Evolutionary conservation across 2,113 vertebrate genomes (phyloP).

Genomic region (Esox niger): DNA sequence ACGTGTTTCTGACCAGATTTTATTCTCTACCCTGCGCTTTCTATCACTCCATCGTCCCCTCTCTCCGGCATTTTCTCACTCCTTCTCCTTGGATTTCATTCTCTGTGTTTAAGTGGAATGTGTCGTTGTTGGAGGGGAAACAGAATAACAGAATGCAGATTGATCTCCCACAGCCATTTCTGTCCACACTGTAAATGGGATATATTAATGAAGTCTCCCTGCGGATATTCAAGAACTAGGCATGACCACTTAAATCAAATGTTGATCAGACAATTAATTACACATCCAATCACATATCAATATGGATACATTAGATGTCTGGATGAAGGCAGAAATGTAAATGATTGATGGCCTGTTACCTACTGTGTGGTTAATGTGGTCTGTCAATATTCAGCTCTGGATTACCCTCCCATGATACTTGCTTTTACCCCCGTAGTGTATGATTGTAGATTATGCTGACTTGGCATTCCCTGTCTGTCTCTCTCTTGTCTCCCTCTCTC

Average conservation of each 20-base stretch:
- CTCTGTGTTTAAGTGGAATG: not conserved
- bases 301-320: not conserved
- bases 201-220: not conserved
- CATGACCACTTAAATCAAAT: not conserved
- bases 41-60: not conserved
- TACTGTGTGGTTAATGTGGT: not conserved
- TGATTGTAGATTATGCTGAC: slow-evolving; percentile 13
- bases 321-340: too few species aligned
- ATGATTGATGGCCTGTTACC: too few species aligned
- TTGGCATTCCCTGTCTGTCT: not conserved
- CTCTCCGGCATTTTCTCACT: not conserved
- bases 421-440: slow-evolving; percentile 20
- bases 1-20: slow-evolving; percentile 6
- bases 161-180: not conserved
- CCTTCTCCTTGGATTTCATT: not conserved
- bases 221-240: not conserved
- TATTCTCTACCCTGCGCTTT: not conserved
- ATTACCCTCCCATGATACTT: not conserved
- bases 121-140: not conserved
- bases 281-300: not conserved
- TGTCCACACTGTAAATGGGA: not conserved
- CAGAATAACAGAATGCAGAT: not conserved
- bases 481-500: slow-evolving; percentile 16
- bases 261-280: not conserved
- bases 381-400: not conserved